phyloP scores from a whole-genome alignment of 2,113 vertebrate genomes.

The Alouatta palliata region DNA sequence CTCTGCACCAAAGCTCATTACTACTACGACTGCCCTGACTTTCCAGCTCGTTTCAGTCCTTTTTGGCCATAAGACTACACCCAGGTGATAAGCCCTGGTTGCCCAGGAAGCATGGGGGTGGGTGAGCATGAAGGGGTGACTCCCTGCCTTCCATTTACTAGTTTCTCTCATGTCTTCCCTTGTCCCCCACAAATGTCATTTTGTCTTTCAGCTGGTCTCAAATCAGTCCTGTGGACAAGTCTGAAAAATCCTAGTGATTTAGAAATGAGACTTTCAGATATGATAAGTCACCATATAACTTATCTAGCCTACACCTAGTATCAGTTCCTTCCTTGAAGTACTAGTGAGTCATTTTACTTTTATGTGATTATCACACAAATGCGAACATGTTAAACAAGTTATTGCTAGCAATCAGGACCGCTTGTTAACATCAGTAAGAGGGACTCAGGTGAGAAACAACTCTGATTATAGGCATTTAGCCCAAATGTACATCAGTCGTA shows the following conservation, averaged over 20 bases:
- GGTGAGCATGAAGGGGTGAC: background rate
- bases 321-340: constrained; percentile 71
- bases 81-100: background rate
- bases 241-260: background rate
- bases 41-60: background rate
- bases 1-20: background rate
- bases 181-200: background rate
- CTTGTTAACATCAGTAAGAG: constrained; percentile 86
- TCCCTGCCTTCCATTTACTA: background rate
- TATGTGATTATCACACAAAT: constrained; percentile 82
- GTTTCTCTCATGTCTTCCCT: background rate
- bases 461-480: constrained; percentile 87
- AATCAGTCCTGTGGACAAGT: background rate
- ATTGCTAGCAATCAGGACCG: constrained; percentile 84
- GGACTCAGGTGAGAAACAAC: constrained; percentile 85
- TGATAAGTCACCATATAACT: constrained; percentile 44
- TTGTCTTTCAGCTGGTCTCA: background rate
- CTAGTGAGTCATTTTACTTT: constrained; percentile 81
- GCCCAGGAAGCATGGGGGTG: background rate
- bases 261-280: background rate
- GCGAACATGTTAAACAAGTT: constrained; percentile 80
- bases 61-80: background rate
- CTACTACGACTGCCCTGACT: background rate
- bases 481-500: constrained; percentile 83
- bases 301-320: constrained; percentile 49